Evolutionary conservation across 2,797 vertebrate species (phyloP), one percentile per base, ranked within the genome.

Genomic region (Onychomys torridus): DNA sequence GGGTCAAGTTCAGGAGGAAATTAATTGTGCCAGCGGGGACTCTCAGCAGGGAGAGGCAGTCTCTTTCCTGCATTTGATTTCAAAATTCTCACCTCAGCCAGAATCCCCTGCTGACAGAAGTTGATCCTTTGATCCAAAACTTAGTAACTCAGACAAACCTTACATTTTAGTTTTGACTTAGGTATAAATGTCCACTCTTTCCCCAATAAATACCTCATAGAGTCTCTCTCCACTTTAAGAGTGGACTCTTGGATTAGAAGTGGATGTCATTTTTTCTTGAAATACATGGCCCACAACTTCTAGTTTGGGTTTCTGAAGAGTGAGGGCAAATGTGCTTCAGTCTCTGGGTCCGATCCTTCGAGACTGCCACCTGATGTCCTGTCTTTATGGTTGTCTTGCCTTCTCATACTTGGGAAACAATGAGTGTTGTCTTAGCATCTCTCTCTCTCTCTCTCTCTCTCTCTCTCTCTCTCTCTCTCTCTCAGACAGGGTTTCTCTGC

Each of bases 121-220:
- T 79, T n/a, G 63, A 37, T n/a, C 6, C 34, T 55, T 78, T 55
- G 59, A 77, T 90, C 82, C 34, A 52, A 73, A 89, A 85, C 93
- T 63, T n/a, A 89, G 82, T 81, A 61, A 88, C 25, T 0, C 34
- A 87, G 84, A 81, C 46, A 84, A 9, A 55, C n/a, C 12, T 92
- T 85, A 52, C n/a, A 37, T 57, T 93, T 93, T 78, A 61, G 37
- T 95, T 86, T 94, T 96, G 86, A 79, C 29, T 94, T 90, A 78
- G 37, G 79, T 17, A 49, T 67, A 27, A 59, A 46, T 81, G 46
- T 34, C 37, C 2, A 55, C 75, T 78, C n/a, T 93, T 93, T 84
- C 23, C 11, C 4, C 43, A 52, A 27, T 34, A 73, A 16, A 79
- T 93, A 79, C 34, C 37, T 29, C 85, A 77, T 76, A 21, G 49